Base-by-base conservation (phyloP, 1,140 invertebrate genomes). In the Drosophila micromelanica region DNA sequence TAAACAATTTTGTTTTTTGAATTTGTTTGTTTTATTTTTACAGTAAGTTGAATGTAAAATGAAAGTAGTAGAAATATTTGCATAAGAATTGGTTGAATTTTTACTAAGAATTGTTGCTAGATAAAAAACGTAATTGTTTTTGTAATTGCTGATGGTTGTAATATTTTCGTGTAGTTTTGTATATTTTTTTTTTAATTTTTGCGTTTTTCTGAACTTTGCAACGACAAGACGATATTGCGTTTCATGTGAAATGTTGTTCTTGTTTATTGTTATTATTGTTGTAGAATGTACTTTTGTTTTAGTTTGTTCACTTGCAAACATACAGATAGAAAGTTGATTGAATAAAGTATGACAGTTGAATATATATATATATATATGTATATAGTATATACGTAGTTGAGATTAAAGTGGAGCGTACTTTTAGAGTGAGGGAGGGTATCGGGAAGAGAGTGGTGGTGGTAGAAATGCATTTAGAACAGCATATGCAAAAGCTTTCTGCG, bases 51-150 rank as follows among this genome's bases (percentile, higher is more conserved):
- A 76, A 82, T 87, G 79, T 87, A 89, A 87, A 87, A 87, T 79
- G 79, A 87, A 89, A 89, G 76, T 79, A 87, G 78, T 89, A 87
- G 76, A 87, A 78, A 87, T 79, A 87, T 89, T 87, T 87, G 84
- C 84, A 87, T 87, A 87, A 87, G 84, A 87, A 79, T 84, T 74
- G 60, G 37, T 89, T 89, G 72, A 71, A 84, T 55, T 89, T 89
- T 68, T 48, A 65, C 56, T 67, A 61, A 49, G 57, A 60, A 56
- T 38, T 57, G 71, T 79, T 77, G 71, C 73, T 76, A 80, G 64
- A 61, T 67, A 68, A 73, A 71, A 68, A 79, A 72, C 72, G 13
- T 13, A 42, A 49, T 76, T 67, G 32, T 72, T 62, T 32, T 75
- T 75, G 51, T 67, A 52, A 67, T 75, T 61, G 65, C 63, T 65